Conservation (phyloP, 2,797 vertebrate species). For the Anniella stebbinsi region DNA sequence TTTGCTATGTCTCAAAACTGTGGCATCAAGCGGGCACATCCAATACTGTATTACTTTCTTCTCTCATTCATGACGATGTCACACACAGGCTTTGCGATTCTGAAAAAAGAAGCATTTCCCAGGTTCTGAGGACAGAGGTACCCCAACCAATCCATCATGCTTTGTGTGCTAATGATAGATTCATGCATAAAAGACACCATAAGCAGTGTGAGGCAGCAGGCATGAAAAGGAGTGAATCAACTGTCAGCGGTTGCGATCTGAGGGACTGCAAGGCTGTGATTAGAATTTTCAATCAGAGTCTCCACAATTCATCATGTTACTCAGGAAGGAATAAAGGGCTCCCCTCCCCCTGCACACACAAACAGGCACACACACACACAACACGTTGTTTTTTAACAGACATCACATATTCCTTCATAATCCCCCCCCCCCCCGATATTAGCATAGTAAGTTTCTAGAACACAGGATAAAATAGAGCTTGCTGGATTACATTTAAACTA, state of each 20-base stretch:
- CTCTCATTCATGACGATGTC: conserved; percentile 76
- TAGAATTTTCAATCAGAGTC: conserved; percentile 88
- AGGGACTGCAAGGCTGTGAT: conserved; percentile 85
- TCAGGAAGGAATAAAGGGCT: conserved; percentile 26
- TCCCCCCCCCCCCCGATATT: conserved; percentile 44
- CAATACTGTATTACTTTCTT: conserved; percentile 70
- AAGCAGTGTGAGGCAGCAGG: conserved; percentile 80
- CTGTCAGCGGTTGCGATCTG: conserved; percentile 83
- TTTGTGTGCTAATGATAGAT: conserved; percentile 84
- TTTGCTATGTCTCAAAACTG: conserved; percentile 54
- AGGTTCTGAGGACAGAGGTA: conserved; percentile 76
- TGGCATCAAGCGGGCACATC: conserved; percentile 70
- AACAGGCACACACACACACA: background rate
- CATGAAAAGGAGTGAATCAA: conserved; percentile 88
- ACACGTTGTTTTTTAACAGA: background rate
- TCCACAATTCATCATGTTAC: conserved; percentile 70
- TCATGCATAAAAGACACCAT: conserved; percentile 78
- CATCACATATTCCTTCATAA: conserved; percentile 57
- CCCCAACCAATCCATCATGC: conserved; percentile 80
- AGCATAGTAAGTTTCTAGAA: conserved; percentile 40
- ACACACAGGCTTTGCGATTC: conserved; percentile 66
- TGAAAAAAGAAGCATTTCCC: conserved; percentile 75
- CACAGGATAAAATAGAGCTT: conserved; percentile 28
- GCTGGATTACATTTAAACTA: background rate
- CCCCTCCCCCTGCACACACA: background rate